phyloP scores from a whole-genome alignment of 2,888 invertebrate species.

The Lingula anatina region DNA sequence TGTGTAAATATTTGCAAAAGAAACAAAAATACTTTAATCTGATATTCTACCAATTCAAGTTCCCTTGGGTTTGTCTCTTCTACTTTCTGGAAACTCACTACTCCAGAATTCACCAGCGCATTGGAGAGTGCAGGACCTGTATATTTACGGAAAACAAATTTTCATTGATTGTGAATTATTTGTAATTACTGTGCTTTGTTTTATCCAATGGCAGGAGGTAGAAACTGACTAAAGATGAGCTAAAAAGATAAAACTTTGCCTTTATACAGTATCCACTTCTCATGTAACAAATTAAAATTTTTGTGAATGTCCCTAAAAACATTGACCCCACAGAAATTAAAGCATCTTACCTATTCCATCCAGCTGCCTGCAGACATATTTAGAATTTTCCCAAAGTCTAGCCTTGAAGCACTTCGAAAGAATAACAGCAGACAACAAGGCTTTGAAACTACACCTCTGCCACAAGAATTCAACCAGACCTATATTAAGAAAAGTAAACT shows the following conservation, averaged over 20 bases:
- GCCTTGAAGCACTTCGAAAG: slow-evolving; percentile 66
- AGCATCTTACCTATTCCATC: slow-evolving; percentile 59
- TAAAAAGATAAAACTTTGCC: no score
- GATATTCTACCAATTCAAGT: slow-evolving; percentile 60
- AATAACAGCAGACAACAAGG: slow-evolving; percentile 60
- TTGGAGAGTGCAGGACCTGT: slow-evolving; percentile 62
- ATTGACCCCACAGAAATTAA: neutral
- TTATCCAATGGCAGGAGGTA: no score
- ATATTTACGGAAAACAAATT: slow-evolving; percentile 1
- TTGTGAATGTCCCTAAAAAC: no score
- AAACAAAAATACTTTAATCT: no score
- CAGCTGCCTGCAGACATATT: slow-evolving; percentile 65
- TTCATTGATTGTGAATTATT: no score
- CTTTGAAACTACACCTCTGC: slow-evolving; percentile 53
- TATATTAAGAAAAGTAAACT: slow-evolving; percentile 18
- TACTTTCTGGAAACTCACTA: slow-evolving; percentile 63
- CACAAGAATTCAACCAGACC: slow-evolving; percentile 48
- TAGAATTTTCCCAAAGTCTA: slow-evolving; percentile 72
- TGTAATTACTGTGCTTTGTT: no score
- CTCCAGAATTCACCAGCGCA: slow-evolving; percentile 63
- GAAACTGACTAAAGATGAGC: no score
- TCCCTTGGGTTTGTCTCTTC: slow-evolving; percentile 67
- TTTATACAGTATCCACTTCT: no score
- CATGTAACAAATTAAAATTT: no score
- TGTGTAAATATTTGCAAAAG: no score